Evolutionary conservation across 2,888 invertebrate species (phyloP), one percentile per base, ranked within the genome.

Genomic region (Abrostola triplasia): DNA sequence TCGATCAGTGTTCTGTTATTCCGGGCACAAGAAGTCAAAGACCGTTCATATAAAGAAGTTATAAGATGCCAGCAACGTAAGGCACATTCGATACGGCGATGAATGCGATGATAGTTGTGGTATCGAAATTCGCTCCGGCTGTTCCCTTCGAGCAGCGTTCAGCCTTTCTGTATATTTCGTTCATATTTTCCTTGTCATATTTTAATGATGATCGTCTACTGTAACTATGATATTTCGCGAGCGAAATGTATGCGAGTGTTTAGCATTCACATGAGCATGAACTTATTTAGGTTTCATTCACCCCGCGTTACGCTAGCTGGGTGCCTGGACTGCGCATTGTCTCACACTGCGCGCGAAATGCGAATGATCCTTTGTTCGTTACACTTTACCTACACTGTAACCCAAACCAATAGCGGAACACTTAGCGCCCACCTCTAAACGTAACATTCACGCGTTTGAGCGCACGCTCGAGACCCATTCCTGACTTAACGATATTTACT

Each of bases 281-380:
- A 90, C 90, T 89, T 86, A 89, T 92, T 90, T 89, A 87, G 87
- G 87, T 90, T 90, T 90, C 92, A 89, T 93, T 93, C 92, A 92
- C 91, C 92, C 86, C 88, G 83, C 89, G 91, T 92, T 88, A 90
- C 92, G 91, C 90, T 89, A 76, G 86, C 82, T 89, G 89, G 82
- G 83, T 82, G 84, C 84, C 84, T 84, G 89, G 89, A 87, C 87
- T 85, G 88, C 85, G 87, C 90, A 90, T 92, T 91, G 91, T 92
- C 91, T 90, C 88, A 86, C 88, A 86, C 82, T 67, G 78, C 81
- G 83, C 83, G 84, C 89, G 78, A 86, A 87, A 90, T 86, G 81
- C 84, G 88, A 92, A 92, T 88, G 89, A 90, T 90, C 91, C 93
- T 93, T 93, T 93, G 93, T 93, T 90, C 83, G 87, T 83, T 88